These are phyloP conservation scores for Hippasteria phrygiana DNA, from an alignment of 53 echinoderm and acorn worm species.

Conservation along the genomic window DNA sequence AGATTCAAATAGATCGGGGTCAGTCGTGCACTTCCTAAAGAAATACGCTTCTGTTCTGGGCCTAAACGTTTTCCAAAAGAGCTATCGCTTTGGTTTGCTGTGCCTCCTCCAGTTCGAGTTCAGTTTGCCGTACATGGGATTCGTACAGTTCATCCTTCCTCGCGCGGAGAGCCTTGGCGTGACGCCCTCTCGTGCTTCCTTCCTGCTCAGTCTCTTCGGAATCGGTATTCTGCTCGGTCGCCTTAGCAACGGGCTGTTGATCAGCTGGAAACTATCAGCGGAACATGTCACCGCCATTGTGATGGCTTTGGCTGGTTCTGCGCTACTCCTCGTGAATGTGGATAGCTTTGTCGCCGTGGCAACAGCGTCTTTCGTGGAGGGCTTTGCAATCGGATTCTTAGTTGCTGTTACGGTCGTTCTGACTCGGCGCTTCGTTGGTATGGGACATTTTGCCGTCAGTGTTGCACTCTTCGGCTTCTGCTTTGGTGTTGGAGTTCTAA, in stretches of 20 bases:
- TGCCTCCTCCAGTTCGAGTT: constrained; percentile 3
- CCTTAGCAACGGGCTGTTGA: background rate
- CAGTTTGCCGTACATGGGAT: background rate
- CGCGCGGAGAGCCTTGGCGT: background rate
- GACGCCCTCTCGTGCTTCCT: background rate
- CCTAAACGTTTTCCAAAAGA: background rate
- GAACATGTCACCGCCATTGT: background rate
- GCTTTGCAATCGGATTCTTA: background rate
- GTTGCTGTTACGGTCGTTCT: background rate
- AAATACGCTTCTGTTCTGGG: background rate
- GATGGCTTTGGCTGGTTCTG: background rate
- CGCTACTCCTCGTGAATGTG: background rate
- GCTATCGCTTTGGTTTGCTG: constrained; percentile 17
- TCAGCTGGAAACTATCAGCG: constrained; percentile 1
- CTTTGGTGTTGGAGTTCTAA: background rate
- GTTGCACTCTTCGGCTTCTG: background rate
- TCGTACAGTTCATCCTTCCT: background rate
- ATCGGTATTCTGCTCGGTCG: constrained; percentile 5
- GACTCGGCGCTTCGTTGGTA: background rate
- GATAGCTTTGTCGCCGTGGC: background rate
- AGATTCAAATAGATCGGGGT: background rate
- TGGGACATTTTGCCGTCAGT: background rate
- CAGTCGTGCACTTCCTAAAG: background rate
- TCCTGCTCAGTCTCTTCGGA: constrained; percentile 5
- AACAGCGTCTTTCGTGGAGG: background rate